Percentiles rank a stretch among this genome's conserved stretches.
These are phyloP conservation scores for Podarcis raffonei DNA, from an alignment of 2,113 vertebrate genomes.

Conservation along the genomic window DNA sequence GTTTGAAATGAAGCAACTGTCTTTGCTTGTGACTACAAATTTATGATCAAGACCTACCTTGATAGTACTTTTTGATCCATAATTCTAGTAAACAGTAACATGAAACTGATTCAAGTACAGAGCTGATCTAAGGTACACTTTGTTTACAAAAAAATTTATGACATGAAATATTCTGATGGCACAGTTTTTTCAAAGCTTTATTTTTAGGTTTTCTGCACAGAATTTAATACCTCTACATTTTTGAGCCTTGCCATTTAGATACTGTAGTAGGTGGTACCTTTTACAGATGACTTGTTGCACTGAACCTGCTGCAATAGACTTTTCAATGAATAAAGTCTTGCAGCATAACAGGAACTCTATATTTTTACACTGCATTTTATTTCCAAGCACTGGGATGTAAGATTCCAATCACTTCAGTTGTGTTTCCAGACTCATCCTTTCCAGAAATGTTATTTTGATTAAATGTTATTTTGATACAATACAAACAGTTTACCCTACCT, in stretches of 20 bases:
- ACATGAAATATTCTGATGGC: conserved; percentile 46
- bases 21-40: conserved; percentile 31
- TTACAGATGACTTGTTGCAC: conserved; percentile 74
- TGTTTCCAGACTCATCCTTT: conserved; percentile 30
- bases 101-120: conserved; percentile 19
- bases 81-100: conserved; percentile 9
- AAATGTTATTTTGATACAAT: neutral
- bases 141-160: conserved; percentile 53
- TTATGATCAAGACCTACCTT: conserved; percentile 58
- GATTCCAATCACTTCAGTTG: conserved; percentile 37
- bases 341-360: conserved; percentile 61
- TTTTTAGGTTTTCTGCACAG: conserved; percentile 74
- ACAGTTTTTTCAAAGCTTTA: conserved; percentile 70
- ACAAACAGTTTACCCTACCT: neutral
- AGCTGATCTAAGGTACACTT: conserved; percentile 35
- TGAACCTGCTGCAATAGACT: conserved; percentile 73
- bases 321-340: conserved; percentile 63
- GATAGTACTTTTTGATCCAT: conserved; percentile 44
- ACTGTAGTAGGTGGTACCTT: conserved; percentile 60
- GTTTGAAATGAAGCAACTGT: conserved; percentile 59
- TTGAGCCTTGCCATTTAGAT: conserved; percentile 75
- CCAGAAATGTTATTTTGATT: no score
- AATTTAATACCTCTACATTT: conserved; percentile 79
- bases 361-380: conserved; percentile 61
- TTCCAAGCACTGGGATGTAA: conserved; percentile 61